phyloP scores from a whole-genome alignment of 2,888 invertebrate species.

The Ormia ochracea region DNA sequence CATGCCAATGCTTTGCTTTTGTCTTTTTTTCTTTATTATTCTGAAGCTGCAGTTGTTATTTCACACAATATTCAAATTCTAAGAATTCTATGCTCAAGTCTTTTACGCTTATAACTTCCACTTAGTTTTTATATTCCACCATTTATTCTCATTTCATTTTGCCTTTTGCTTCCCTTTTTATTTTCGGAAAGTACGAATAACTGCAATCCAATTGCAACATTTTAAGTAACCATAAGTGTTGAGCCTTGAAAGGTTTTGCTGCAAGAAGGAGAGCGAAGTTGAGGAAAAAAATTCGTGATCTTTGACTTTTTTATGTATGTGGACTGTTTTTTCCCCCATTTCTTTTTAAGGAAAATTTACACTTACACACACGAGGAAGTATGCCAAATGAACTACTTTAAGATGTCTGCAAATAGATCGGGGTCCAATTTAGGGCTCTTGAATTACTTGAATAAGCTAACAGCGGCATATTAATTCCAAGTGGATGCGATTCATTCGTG shows the following conservation, averaged over 20 bases:
- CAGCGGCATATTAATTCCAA: too few species aligned
- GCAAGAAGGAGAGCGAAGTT: conserved; percentile 34
- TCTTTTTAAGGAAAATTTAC: conserved; percentile 17
- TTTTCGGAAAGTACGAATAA: conserved; percentile 11
- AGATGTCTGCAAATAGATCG: background rate
- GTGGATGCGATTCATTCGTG: too few species aligned
- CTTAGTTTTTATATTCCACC: conserved; percentile 58
- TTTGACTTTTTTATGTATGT: conserved; percentile 60
- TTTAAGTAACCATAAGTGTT: conserved; percentile 61
- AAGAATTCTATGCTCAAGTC: conserved; percentile 64
- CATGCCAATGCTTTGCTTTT: conserved; percentile 46
- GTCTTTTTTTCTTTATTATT: conserved; percentile 13
- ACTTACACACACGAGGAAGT: conserved; percentile 13
- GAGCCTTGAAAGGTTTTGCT: conserved; percentile 54
- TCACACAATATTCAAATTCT: conserved; percentile 64
- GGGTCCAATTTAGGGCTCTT: background rate
- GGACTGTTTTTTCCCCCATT: conserved; percentile 35
- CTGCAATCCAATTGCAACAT: conserved; percentile 53
- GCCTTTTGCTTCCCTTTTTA: conserved; percentile 1
- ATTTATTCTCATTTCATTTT: conserved; percentile 26
- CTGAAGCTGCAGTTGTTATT: conserved; percentile 53
- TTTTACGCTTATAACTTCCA: conserved; percentile 70
- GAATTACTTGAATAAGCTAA: too few species aligned
- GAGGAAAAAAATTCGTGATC: conserved; percentile 69
- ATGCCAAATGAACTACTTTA: background rate